phyloP scores from a whole-genome alignment of 2,113 vertebrate species.

The Stercorarius parasiticus region DNA sequence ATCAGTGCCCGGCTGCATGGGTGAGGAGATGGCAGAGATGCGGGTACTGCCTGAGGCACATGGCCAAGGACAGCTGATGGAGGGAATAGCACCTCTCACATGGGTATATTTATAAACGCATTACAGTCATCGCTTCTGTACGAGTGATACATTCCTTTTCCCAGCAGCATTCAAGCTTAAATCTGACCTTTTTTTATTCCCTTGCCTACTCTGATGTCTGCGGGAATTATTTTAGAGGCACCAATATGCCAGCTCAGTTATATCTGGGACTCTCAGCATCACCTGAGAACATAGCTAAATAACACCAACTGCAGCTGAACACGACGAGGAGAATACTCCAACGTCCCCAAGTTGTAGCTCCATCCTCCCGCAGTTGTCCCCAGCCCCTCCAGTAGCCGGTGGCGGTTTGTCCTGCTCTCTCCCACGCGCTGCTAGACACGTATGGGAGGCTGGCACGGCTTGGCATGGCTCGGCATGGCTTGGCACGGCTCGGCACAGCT shows the following conservation, averaged over 20 bases:
- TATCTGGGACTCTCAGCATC: background rate
- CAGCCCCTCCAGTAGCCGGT: background rate
- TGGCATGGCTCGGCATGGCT: background rate
- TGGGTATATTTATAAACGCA: background rate
- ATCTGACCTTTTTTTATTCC: background rate
- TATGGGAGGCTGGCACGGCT: background rate
- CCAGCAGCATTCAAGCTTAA: background rate
- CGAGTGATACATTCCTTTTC: background rate
- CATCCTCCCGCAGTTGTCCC: background rate
- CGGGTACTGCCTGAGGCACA: background rate
- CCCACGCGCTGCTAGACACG: fast-evolving
- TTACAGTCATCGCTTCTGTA: background rate
- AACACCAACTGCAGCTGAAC: background rate
- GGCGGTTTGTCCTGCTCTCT: background rate
- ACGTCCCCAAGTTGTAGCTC: fast-evolving
- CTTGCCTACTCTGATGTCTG: background rate
- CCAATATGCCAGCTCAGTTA: background rate
- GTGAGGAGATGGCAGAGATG: background rate
- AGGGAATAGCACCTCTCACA: background rate
- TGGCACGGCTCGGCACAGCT: background rate
- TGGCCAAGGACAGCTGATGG: background rate
- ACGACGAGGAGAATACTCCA: too few relatives aligned
- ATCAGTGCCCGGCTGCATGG: fast-evolving
- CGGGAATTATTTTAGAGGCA: background rate
- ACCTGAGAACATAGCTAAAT: background rate